These are phyloP conservation scores for Oenanthe oenanthe DNA, from an alignment of 2,113 vertebrate species.

Conservation along the genomic window DNA sequence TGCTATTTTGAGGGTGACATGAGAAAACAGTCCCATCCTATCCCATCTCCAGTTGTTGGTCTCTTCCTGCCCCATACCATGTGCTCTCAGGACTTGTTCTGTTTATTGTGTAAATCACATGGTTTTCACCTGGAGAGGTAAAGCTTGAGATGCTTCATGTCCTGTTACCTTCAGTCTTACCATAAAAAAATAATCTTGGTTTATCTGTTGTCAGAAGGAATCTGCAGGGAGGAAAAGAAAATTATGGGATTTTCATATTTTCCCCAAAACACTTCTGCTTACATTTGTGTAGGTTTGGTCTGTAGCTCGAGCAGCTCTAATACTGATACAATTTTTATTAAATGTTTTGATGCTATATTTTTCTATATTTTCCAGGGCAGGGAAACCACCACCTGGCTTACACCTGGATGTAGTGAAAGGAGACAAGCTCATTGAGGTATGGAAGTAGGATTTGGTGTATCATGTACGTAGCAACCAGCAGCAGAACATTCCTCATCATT, in stretches of 20 bases:
- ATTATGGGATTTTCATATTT: rapidly evolving
- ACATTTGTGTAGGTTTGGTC: not conserved
- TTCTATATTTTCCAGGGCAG: conserved; percentile 86
- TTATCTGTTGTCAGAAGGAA: not conserved
- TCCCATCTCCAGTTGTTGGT: not conserved
- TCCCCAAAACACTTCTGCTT: not conserved
- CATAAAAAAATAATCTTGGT: not conserved
- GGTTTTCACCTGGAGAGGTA: not conserved
- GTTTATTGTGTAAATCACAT: not conserved
- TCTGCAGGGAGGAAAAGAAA: not conserved
- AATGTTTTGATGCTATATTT: not conserved
- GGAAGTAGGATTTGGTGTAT: not conserved
- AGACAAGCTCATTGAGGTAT: conserved; percentile 98
- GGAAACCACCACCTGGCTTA: conserved; percentile 94
- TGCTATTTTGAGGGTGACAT: not conserved
- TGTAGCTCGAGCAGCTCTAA: not conserved
- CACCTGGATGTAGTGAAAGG: conserved; percentile 98
- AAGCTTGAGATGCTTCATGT: not conserved
- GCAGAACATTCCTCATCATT: not conserved
- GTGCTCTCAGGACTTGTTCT: not conserved
- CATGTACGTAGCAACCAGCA: not conserved
- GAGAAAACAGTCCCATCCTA: not conserved
- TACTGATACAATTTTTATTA: not conserved
- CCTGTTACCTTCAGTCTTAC: not conserved
- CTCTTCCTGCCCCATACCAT: not conserved